Evolutionary conservation across 2,797 vertebrate species (phyloP), one percentile per base, ranked within the genome.

Genomic region (Malurus splendens): DNA sequence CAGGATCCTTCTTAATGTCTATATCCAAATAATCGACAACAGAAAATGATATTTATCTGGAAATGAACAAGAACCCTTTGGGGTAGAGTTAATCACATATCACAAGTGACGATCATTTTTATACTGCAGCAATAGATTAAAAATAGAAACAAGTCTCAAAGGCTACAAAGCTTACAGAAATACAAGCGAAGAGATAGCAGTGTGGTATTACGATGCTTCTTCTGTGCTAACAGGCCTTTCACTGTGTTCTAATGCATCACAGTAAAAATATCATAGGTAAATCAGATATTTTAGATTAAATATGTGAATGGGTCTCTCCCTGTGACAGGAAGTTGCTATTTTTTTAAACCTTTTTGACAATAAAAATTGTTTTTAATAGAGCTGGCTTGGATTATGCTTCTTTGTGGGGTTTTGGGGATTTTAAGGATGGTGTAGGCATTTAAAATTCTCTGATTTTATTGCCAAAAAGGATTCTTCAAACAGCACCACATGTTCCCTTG

Each of bases 21-120:
- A 5, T 72, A 91, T 81, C 51, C 18, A 44, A 91, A 68, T 62
- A 87, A 75, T 76, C 55, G 79, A 76, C 16, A 77, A 25, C 4
- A 68, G 25, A 41, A 72, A 68, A 65, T n/a, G 0, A 28, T 86
- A 65, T 74, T 72, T 87, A 54, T 68, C 66, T 81, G 23, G n/a
- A 91, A 91, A 84, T n/a, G 13, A 86, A 47, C 12, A 62, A 71
- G 39, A 80, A n/a, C 13, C 30, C 32, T 91, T 83, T 83, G n/a
- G 28, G 62, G 16, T 68, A 78, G 72, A 83, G 18, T 57, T 86
- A 78, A 70, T 82, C 80, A 51, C 18, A 36, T 41, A 65, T 70
- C 36, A 71, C 10, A 60, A 68, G 44, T 55, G 25, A 41, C 41
- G 57, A 28, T 39, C 2, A 6, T 57, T 66, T 82, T 41, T 86